Conservation (phyloP, 2,113 vertebrate genomes). For the Paedocypris sp. region DNA sequence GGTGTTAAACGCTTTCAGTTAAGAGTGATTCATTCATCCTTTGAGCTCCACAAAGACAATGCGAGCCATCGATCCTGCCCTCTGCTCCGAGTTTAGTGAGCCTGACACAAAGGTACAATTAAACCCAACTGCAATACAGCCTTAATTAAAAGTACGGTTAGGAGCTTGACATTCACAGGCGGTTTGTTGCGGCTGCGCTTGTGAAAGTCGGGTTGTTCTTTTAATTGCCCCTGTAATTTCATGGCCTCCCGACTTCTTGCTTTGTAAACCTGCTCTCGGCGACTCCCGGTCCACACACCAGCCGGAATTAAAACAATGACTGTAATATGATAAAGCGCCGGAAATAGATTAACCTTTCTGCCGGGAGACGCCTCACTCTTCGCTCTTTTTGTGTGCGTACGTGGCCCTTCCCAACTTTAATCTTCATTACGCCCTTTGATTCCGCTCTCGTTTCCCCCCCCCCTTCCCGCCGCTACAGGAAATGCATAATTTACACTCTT, state of each 20-base stretch:
- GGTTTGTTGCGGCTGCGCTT: slow-evolving; percentile 21
- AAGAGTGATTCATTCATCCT: not conserved
- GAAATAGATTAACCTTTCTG: slow-evolving; percentile 66
- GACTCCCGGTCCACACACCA: slow-evolving; percentile 51
- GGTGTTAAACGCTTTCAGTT: not conserved
- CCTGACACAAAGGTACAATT: slow-evolving; percentile 28
- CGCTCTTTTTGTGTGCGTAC: slow-evolving; percentile 23
- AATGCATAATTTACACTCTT: slow-evolving; percentile 72
- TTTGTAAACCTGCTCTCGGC: slow-evolving; percentile 37
- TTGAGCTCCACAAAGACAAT: not conserved
- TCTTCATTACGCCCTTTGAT: slow-evolving; percentile 72
- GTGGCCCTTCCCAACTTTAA: slow-evolving; percentile 60
- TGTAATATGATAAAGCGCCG: slow-evolving; percentile 63
- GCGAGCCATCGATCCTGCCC: slow-evolving; percentile 15
- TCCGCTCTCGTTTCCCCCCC: too few species aligned
- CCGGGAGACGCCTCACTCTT: slow-evolving; percentile 39
- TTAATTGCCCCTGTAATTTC: slow-evolving; percentile 45
- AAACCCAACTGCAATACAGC: slow-evolving; percentile 35
- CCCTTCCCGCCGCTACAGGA: slow-evolving; percentile 57
- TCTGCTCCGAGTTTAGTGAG: slow-evolving; percentile 11
- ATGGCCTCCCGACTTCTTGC: slow-evolving; percentile 40
- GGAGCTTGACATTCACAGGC: slow-evolving; percentile 34
- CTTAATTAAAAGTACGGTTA: slow-evolving; percentile 38
- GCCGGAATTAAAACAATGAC: slow-evolving; percentile 69
- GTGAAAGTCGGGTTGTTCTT: slow-evolving; percentile 42